Evolutionary conservation across 1,140 invertebrate genomes (phyloP).

Genomic region (Drosophila serrata): DNA sequence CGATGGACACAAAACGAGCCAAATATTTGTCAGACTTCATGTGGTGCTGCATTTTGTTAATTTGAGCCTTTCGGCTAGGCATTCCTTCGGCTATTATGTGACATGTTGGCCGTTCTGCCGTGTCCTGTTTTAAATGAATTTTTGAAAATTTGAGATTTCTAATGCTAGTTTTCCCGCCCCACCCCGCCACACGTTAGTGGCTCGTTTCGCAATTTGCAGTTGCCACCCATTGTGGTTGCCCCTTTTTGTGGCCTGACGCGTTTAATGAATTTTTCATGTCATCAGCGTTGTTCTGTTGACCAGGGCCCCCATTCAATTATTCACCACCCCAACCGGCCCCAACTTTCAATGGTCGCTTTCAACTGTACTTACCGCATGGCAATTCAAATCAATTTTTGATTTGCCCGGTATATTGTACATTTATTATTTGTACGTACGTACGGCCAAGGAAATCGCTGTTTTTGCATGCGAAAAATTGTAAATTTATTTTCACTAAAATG

Average conservation of each 20-base stretch:
- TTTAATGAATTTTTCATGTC: slow-evolving; percentile 81
- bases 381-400: slow-evolving; percentile 84
- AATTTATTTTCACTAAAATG: slow-evolving; percentile 48
- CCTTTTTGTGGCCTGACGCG: slow-evolving; percentile 68
- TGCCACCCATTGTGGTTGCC: slow-evolving; percentile 39
- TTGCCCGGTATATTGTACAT: slow-evolving; percentile 53
- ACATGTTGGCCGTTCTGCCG: background rate
- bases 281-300: slow-evolving; percentile 40
- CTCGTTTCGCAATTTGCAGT: slow-evolving; percentile 42
- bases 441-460: slow-evolving; percentile 25
- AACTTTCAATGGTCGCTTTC: slow-evolving; percentile 34
- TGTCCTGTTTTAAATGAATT: slow-evolving; percentile 24
- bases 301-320: slow-evolving; percentile 47
- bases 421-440: slow-evolving; percentile 46
- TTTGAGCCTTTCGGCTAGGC: slow-evolving; percentile 11
- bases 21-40: slow-evolving; percentile 64
- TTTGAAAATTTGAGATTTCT: slow-evolving; percentile 43
- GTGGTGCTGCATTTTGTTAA: slow-evolving; percentile 27
- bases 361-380: slow-evolving; percentile 75
- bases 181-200: slow-evolving; percentile 23
- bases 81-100: slow-evolving; percentile 2
- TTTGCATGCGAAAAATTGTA: slow-evolving; percentile 56
- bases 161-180: slow-evolving; percentile 13
- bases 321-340: slow-evolving; percentile 18
- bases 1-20: slow-evolving; percentile 36